Percentiles rank a stretch among this genome's conserved stretches.
These are phyloP conservation scores for Carassius gibelio DNA, from an alignment of 2,113 vertebrate species.

Conservation along the genomic window DNA sequence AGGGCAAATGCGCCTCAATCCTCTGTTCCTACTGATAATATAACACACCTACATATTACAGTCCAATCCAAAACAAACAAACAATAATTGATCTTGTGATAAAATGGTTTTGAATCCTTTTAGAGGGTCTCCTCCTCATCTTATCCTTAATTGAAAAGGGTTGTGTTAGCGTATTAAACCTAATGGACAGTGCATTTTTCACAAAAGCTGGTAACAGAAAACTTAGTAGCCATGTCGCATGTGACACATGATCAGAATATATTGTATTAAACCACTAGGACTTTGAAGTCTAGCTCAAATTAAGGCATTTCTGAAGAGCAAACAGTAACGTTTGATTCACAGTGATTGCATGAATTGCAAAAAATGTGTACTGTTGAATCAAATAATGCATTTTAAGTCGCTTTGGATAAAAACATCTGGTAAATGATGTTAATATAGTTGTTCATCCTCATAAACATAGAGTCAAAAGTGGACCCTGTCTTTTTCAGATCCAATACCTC, in stretches of 20 bases:
- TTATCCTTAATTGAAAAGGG: neutral
- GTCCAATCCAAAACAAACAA: neutral
- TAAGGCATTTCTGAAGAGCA: neutral
- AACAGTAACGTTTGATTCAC: neutral
- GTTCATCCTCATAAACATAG: neutral
- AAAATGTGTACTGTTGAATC: neutral
- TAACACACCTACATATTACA: neutral
- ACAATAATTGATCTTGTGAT: neutral
- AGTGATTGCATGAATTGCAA: neutral
- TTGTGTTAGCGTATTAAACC: neutral
- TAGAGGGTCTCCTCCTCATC: neutral
- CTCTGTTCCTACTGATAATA: conserved; percentile 17
- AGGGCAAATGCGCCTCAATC: neutral
- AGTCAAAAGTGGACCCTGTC: neutral
- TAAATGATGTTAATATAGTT: neutral
- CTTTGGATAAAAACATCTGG: neutral
- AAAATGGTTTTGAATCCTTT: neutral
- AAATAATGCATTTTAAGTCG: neutral
- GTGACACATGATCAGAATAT: conserved; percentile 4
- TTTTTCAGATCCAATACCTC: neutral
- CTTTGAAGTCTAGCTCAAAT: neutral
- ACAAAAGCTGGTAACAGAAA: neutral
- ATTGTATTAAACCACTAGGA: neutral
- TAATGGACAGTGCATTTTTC: neutral
- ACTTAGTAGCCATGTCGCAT: neutral